phyloP scores from a whole-genome alignment of 1,140 invertebrate genomes.

The Tetragonula clypearis region DNA sequence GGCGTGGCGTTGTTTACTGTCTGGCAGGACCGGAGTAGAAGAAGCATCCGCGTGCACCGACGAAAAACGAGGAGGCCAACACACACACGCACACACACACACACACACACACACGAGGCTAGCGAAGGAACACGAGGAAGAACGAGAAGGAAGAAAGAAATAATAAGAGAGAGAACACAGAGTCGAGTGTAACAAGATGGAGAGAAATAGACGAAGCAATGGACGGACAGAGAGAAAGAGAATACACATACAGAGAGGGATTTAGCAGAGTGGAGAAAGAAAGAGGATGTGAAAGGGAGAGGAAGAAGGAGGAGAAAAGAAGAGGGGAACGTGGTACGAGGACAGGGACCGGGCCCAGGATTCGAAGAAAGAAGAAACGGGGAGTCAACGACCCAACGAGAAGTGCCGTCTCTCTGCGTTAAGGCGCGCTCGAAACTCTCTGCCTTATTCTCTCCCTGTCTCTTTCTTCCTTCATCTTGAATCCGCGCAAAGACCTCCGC shows the following conservation, averaged over 20 bases:
- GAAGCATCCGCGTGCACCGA: slow-evolving; percentile 66
- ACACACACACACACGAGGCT: neutral
- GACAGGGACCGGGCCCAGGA: slow-evolving; percentile 70
- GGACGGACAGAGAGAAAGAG: neutral
- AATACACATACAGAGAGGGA: neutral
- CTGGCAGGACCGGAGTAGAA: slow-evolving; percentile 66
- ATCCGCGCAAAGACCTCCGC: slow-evolving; percentile 30
- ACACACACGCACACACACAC: neutral
- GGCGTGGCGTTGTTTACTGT: slow-evolving; percentile 74
- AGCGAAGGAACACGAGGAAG: slow-evolving; percentile 10
- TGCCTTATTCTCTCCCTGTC: neutral
- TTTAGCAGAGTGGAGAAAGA: neutral
- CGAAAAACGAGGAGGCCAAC: slow-evolving; percentile 57
- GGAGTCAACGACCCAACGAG: slow-evolving; percentile 78
- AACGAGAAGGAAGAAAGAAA: neutral
- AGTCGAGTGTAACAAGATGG: neutral
- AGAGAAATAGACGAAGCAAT: too few relatives aligned
- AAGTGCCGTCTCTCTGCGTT: slow-evolving; percentile 65
- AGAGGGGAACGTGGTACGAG: slow-evolving; percentile 56
- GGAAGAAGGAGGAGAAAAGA: slow-evolving; percentile 22
- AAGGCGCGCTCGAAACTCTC: slow-evolving; percentile 67
- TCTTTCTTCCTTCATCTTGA: neutral
- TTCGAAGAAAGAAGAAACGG: slow-evolving; percentile 77
- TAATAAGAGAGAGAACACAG: neutral
- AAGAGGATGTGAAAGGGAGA: neutral